Evolutionary conservation across 2,888 invertebrate species (phyloP).

Genomic region (Liposcelis brunnea): DNA sequence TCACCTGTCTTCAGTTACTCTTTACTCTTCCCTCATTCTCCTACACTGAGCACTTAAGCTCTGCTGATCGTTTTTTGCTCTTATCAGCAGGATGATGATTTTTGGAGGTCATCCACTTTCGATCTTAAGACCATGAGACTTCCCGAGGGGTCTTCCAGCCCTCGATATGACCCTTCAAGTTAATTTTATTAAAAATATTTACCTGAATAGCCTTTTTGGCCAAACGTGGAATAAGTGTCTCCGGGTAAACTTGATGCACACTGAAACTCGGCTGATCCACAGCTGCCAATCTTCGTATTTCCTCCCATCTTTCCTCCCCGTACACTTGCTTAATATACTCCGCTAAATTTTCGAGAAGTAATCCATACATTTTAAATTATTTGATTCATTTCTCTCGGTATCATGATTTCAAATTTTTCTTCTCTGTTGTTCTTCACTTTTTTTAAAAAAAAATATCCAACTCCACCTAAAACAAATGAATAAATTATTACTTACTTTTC

Average conservation of each 20-base stretch:
- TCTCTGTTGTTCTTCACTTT: no score
- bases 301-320: slow-evolving; percentile 89
- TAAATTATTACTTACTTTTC: no score
- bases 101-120: no score
- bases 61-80: no score
- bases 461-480: no score
- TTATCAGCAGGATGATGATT: no score
- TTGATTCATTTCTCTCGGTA: not conserved
- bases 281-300: slow-evolving; percentile 68
- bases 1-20: no score
- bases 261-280: slow-evolving; percentile 76
- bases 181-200: slow-evolving; percentile 17
- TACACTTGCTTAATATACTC: slow-evolving; percentile 85
- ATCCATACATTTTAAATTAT: slow-evolving; percentile 67
- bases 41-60: no score
- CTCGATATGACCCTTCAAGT: not conserved
- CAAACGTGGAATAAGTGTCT: slow-evolving; percentile 67
- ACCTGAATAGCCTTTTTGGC: slow-evolving; percentile 78
- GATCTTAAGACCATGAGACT: no score
- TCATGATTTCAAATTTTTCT: not conserved
- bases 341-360: slow-evolving; percentile 83
- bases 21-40: no score
- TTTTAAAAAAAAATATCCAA: no score
- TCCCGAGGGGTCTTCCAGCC: no score
- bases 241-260: slow-evolving; percentile 86